Base-by-base conservation (phyloP, 2,113 vertebrate genomes). In the Reinhardtius hippoglossoides region DNA sequence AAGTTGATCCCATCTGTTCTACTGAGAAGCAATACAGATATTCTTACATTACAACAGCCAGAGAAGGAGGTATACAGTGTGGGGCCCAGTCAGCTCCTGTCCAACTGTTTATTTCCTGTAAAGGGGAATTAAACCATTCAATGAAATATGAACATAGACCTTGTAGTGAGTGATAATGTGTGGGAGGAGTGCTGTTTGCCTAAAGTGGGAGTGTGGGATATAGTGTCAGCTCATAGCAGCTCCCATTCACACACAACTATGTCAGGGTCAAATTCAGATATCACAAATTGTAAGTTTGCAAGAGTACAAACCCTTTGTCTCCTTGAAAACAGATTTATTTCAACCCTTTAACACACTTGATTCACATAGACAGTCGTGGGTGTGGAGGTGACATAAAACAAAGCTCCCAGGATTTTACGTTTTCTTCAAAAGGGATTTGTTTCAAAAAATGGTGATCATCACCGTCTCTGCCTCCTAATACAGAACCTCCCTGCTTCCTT, bases 101-200 rank as follows among this genome's bases (percentile, higher is more conserved):
- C 24, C 20, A 20, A 23, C 14, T 37, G 63, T 67, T 66, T 74
- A 46, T 65, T 74, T 48, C 55, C 20, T 48, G 20, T 71, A 24
- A 68, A 74, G 56, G 60, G 52, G 63, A 76, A 67, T 67, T 70
- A 58, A 82, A 76, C 63, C 70, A 44, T 24, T n/a, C 65, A 60
- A 78, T 72, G 81, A 84, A 84, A 76, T 78, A 81, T 75, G 54
- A 71, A 24, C 52, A 52, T 15, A 62, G 35, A 62, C 58, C 52
- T n/a, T 20, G 20, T 46, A 16, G 42, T 66, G 74, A 82, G 21
- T 65, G 52, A 74, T 74, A 75, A 73, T 44, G 63, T 76, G 75
- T 63, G 75, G 42, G 82, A 67, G 74, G 6, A 40, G 37, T 54
- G 44, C 66, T 67, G 67, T 69, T 52, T 9, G 16, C 63, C 40